Conservation (phyloP, 2,113 vertebrate species). For the Apteryx owenii region DNA sequence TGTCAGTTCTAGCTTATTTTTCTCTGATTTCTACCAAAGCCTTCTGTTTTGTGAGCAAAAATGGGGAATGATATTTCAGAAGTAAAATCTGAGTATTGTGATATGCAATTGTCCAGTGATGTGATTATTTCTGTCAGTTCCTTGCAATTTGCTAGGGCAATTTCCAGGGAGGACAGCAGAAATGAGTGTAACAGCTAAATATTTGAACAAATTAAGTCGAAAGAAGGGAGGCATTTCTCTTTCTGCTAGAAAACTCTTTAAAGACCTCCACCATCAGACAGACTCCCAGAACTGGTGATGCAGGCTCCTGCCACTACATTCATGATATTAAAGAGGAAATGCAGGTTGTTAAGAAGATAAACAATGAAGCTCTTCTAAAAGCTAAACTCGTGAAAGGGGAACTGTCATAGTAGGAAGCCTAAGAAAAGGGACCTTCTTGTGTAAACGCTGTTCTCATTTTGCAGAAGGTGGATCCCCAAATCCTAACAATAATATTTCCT, state of each 20-base stretch:
- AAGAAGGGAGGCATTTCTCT: background rate
- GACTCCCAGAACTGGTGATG: background rate
- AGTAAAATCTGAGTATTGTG: background rate
- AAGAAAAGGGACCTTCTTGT: background rate
- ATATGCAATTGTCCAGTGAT: background rate
- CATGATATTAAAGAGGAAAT: background rate
- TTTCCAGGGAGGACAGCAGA: background rate
- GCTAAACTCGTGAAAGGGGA: background rate
- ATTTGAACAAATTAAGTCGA: background rate
- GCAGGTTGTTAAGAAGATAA: background rate
- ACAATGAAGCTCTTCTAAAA: conserved; percentile 4
- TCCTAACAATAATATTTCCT: background rate
- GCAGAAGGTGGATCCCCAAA: background rate
- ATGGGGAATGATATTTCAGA: background rate
- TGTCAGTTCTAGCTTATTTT: background rate
- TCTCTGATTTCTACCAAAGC: background rate
- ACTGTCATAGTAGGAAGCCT: background rate
- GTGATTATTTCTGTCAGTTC: background rate
- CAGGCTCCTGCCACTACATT: conserved; percentile 28
- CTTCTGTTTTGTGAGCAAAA: background rate
- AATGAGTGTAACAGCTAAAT: background rate
- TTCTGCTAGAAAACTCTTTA: background rate
- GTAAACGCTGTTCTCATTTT: background rate
- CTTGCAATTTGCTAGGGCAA: background rate
- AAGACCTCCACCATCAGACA: background rate